Conservation (phyloP, 2,113 vertebrate genomes). For the Pogona vitticeps region DNA sequence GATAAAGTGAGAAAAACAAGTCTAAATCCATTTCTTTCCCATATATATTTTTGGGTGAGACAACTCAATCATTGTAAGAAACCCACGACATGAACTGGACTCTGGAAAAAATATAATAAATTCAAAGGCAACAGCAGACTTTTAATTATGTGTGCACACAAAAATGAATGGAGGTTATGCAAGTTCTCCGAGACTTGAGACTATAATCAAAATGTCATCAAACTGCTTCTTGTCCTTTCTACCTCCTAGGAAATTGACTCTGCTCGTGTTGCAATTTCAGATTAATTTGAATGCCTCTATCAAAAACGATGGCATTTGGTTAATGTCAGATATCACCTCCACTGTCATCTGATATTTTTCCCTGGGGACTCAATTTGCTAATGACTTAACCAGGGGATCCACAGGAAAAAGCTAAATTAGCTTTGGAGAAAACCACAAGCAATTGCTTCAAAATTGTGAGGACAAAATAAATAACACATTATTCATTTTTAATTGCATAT, state of each 20-base stretch:
- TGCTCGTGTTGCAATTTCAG: slow-evolving; percentile 64
- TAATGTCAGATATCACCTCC: slow-evolving; percentile 74
- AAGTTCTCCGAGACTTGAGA: slow-evolving; percentile 60
- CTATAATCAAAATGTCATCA: slow-evolving; percentile 76
- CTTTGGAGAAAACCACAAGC: background rate
- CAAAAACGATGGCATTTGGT: slow-evolving; percentile 72
- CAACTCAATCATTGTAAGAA: slow-evolving; percentile 37
- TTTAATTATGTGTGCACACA: slow-evolving; percentile 54
- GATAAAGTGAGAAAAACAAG: background rate
- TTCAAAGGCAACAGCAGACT: slow-evolving; percentile 55
- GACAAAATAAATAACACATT: background rate
- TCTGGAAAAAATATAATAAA: slow-evolving; percentile 39
- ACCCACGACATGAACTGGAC: slow-evolving; percentile 28
- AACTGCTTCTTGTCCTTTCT: slow-evolving; percentile 57
- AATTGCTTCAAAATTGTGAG: background rate
- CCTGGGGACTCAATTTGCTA: slow-evolving; percentile 47
- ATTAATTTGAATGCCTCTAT: slow-evolving; percentile 66
- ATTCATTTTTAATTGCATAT: background rate
- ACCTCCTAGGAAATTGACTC: slow-evolving; percentile 68
- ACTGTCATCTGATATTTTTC: slow-evolving; percentile 54
- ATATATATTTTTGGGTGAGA: slow-evolving; percentile 21
- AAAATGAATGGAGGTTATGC: slow-evolving; percentile 48
- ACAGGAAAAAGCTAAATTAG: slow-evolving; percentile 18
- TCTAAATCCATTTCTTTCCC: slow-evolving; percentile 14
- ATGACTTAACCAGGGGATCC: slow-evolving; percentile 45